Base-by-base conservation (phyloP, 2,113 vertebrate species). In the Acanthisitta chloris region DNA sequence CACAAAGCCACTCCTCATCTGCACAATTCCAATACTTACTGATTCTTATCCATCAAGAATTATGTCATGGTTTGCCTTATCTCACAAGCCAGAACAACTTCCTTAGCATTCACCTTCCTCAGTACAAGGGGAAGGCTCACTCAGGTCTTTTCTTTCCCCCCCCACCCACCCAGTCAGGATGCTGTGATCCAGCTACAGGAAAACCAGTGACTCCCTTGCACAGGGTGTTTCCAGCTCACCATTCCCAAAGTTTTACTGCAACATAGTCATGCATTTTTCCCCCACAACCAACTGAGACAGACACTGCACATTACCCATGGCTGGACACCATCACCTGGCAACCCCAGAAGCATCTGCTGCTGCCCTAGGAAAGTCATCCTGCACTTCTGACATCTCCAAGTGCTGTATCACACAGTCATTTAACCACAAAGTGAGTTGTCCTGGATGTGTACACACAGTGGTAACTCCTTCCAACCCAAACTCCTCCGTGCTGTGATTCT, bases 41-140 rank as follows among this genome's bases (percentile, higher is more conserved):
- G 24, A 86, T 86, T 49, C 86, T 80, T 73, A 80, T 57, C 78
- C 74, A 62, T 67, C 66, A 76, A 42, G 54, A 92, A 80, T 95
- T 67, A 87, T 43, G 87, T 81, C 89, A 73, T 92, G 8, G 51
- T 71, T 86, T 59, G 83, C 89, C 83, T 88, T 96, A 96, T 90
- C 89, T 76, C 87, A 31, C 66, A 45, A 89, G 70, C 89, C 87
- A 96, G 51, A 73, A 93, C 48, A 94, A 86, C 59, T 95, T 91
- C 73, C 87, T 87, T 9, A 40, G 54, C 43, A 36, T 20, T 80
- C 42, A 69, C 81, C 86, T 87, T 43, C 49, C 29, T 15, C 81
- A 81, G 34, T 6, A 61, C 70, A 79, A 82, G 45, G 59, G 45
- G 62, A 70, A 85, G 81, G 57, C 78, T 61, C 36, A 9, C 33